Conservation (phyloP, 2,797 vertebrate species). For the Crax fasciolata region DNA sequence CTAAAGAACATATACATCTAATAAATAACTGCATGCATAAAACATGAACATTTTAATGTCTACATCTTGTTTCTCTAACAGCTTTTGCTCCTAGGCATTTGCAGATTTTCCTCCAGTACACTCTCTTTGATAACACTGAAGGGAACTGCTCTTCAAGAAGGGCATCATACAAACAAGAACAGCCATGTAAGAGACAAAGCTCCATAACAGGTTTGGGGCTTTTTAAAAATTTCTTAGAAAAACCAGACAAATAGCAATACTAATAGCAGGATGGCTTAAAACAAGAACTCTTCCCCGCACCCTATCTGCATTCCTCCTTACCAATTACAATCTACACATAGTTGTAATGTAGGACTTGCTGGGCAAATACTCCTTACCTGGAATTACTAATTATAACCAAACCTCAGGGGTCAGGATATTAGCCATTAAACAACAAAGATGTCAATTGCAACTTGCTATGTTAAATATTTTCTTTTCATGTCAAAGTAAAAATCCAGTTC, state of each 20-base stretch:
- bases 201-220: background rate
- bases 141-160: background rate
- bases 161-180: background rate
- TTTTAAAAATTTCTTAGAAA: background rate
- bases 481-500: background rate
- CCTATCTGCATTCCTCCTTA: background rate
- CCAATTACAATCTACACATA: rapidly evolving
- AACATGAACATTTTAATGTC: background rate
- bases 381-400: background rate
- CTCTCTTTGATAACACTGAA: too few relatives aligned
- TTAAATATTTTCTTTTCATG: background rate
- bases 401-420: background rate
- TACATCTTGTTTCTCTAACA: background rate
- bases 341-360: background rate
- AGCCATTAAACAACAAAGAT: background rate
- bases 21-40: background rate
- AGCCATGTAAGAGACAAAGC: background rate
- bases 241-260: background rate
- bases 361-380: background rate
- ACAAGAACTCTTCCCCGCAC: background rate
- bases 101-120: too few relatives aligned
- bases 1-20: background rate
- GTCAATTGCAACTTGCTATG: background rate
- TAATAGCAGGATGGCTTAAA: background rate
- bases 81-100: background rate